Evolutionary conservation across 2,797 vertebrate species (phyloP).

Genomic region (Thamnophis elegans): DNA sequence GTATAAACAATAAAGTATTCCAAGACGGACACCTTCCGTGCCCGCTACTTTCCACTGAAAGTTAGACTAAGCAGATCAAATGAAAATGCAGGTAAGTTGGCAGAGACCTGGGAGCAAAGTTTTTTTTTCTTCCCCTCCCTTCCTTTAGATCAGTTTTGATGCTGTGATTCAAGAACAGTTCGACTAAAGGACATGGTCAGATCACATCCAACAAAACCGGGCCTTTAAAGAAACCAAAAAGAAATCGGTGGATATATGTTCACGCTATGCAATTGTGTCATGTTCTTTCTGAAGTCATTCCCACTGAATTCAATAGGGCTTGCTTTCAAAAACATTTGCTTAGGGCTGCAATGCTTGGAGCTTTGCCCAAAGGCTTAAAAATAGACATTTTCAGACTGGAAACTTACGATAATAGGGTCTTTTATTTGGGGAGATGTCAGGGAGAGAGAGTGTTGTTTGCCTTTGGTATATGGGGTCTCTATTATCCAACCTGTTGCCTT

Average conservation of each 20-base stretch:
- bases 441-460: neutral
- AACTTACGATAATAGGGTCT: neutral
- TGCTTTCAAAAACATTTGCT: neutral
- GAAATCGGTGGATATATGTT: neutral
- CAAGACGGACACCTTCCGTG: neutral
- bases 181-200: neutral
- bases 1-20: neutral
- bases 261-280: neutral
- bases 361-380: neutral
- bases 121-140: rapidly evolving
- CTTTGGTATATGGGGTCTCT: neutral
- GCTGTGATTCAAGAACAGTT: neutral
- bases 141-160: neutral
- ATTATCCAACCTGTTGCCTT: neutral
- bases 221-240: neutral
- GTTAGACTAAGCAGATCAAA: neutral
- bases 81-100: neutral
- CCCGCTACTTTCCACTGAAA: neutral
- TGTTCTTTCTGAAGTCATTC: neutral
- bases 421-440: too few species aligned
- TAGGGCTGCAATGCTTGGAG: neutral
- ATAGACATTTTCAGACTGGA: neutral
- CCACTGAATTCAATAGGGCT: neutral
- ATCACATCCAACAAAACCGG: neutral
- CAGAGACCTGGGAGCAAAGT: neutral